phyloP scores from a whole-genome alignment of 2,113 vertebrate species.

The Marcusenius ussheri region DNA sequence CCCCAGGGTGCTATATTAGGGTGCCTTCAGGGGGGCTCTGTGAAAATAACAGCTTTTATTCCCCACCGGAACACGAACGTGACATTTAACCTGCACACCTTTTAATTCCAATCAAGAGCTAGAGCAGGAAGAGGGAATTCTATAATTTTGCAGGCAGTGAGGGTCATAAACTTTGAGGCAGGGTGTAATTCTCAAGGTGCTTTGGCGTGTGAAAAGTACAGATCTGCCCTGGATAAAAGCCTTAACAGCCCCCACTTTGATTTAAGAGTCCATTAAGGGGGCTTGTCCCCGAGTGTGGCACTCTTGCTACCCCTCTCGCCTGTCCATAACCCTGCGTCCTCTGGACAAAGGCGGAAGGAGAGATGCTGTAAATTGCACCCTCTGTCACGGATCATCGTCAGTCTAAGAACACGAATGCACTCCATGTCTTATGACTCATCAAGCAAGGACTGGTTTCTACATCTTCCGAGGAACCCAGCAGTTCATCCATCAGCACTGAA shows the following conservation, averaged over 20 bases:
- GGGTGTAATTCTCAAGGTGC: constrained; percentile 42
- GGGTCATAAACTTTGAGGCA: constrained; percentile 50
- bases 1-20: constrained; percentile 43
- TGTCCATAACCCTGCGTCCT: not conserved
- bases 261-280: constrained; percentile 51
- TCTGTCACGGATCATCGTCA: not conserved
- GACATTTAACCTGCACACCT: constrained; percentile 39
- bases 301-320: constrained; percentile 25
- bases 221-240: constrained; percentile 39
- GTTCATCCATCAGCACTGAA: not conserved
- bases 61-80: constrained; percentile 43
- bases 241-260: constrained; percentile 41
- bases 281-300: constrained; percentile 38
- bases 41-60: constrained; percentile 13
- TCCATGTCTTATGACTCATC: not conserved
- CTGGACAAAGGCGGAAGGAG: not conserved
- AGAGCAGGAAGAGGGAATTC: constrained; percentile 40
- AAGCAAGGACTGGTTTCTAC: not conserved
- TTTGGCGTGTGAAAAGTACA: constrained; percentile 34
- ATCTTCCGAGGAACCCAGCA: not conserved
- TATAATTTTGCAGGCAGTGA: constrained; percentile 49
- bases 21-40: constrained; percentile 37
- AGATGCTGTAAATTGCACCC: not conserved
- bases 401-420: not conserved
- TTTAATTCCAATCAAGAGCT: constrained; percentile 36